Percentiles rank a stretch among this genome's conserved stretches.
Conservation (phyloP, 2,888 invertebrate species). For the Pristionchus maxplancki region DNA sequence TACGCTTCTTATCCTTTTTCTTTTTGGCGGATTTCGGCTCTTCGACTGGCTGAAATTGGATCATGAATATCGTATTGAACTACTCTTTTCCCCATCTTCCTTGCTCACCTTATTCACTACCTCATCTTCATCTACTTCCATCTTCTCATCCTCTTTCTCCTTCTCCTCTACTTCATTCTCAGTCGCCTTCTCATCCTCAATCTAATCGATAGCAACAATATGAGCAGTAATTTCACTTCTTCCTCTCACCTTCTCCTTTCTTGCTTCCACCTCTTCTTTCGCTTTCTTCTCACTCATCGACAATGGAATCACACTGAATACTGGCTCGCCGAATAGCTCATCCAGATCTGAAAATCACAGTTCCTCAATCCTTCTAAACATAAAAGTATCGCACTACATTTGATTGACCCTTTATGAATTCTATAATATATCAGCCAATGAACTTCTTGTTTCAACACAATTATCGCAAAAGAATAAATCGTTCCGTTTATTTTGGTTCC, state of each 20-base stretch:
- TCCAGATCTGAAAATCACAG: background rate
- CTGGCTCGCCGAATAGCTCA: constrained; percentile 29
- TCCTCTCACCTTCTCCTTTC: background rate
- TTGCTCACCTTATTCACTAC: constrained; percentile 21
- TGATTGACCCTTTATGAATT: too few relatives aligned
- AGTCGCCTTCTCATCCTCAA: background rate
- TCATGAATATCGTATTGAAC: background rate
- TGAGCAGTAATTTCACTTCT: too few relatives aligned
- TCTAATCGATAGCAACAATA: background rate
- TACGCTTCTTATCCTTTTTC: constrained; percentile 22
- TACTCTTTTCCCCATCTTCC: background rate
- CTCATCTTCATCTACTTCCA: constrained; percentile 25
- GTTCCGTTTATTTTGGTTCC: too few relatives aligned
- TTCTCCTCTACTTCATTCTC: background rate
- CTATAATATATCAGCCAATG: too few relatives aligned
- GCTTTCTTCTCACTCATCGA: constrained; percentile 15
- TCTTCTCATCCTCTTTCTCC: constrained; percentile 30
- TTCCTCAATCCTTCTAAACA: too few relatives aligned
- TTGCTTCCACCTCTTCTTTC: background rate
- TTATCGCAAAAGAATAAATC: too few relatives aligned
- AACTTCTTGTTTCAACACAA: too few relatives aligned
- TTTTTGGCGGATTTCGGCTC: constrained; percentile 16
- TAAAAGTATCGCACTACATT: too few relatives aligned
- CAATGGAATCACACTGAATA: constrained; percentile 28
- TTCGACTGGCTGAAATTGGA: background rate